These are phyloP conservation scores for Muscidifurax raptorellus DNA, from an alignment of 1,140 invertebrate genomes.

Conservation along the genomic window DNA sequence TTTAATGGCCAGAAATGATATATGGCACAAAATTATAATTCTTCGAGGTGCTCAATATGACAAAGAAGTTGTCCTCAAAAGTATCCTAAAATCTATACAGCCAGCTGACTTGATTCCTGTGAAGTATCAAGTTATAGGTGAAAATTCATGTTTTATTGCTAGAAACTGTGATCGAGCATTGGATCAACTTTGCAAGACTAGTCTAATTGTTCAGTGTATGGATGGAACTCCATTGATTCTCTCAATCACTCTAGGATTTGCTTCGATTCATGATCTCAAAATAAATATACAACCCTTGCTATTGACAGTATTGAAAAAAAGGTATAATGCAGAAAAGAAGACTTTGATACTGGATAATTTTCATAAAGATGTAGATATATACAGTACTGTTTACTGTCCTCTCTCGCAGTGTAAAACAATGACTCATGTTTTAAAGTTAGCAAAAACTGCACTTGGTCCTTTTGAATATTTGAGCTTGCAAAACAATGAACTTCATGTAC, in stretches of 20 bases:
- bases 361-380: conserved; percentile 72
- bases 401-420: conserved; percentile 73
- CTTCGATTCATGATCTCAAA: conserved; percentile 72
- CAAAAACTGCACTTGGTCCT: conserved; percentile 63
- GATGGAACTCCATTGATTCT: conserved; percentile 70
- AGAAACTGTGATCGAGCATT: conserved; percentile 75
- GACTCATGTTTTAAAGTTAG: conserved; percentile 73
- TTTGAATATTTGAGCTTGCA: conserved; percentile 70
- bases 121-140: conserved; percentile 67
- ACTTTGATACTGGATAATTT: conserved; percentile 72
- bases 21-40: conserved; percentile 70
- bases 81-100: conserved; percentile 72
- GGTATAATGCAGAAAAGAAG: conserved; percentile 66
- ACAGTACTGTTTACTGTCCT: conserved; percentile 71
- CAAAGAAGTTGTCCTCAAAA: conserved; percentile 72
- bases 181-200: conserved; percentile 72
- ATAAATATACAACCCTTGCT: conserved; percentile 74
- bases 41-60: conserved; percentile 64
- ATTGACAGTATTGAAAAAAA: conserved; percentile 66
- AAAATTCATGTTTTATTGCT: conserved; percentile 72
- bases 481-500: conserved; percentile 70
- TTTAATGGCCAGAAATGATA: conserved; percentile 66
- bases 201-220: conserved; percentile 71
- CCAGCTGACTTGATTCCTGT: conserved; percentile 76
- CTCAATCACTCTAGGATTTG: conserved; percentile 71